Evolutionary conservation across 2,888 invertebrate genomes (phyloP).

Genomic region (Dysmachus trigonus): DNA sequence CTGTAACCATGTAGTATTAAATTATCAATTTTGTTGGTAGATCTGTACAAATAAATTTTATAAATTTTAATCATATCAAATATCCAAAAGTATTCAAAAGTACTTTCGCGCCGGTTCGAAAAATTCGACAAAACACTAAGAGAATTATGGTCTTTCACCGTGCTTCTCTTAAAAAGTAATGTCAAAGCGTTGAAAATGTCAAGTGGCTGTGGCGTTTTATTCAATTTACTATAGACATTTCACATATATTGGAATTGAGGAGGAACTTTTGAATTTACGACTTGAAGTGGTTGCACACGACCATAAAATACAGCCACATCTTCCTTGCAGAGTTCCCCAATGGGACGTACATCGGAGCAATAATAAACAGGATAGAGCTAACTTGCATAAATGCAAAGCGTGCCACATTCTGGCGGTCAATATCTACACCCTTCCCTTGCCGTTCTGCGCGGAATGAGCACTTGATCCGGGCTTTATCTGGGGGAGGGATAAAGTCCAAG

Average conservation of each 20-base stretch:
- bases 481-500: background rate
- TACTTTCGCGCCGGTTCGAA: background rate
- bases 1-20: too few relatives aligned
- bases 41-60: too few relatives aligned
- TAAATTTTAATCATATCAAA: too few relatives aligned
- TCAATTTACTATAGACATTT: background rate
- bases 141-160: background rate
- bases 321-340: background rate
- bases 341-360: background rate
- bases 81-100: background rate
- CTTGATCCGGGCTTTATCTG: background rate
- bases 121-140: background rate
- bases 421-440: background rate
- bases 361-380: constrained; percentile 2
- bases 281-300: background rate
- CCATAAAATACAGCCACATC: background rate
- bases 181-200: background rate
- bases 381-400: constrained; percentile 22
- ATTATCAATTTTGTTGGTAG: too few relatives aligned
- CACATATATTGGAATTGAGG: background rate
- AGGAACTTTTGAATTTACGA: background rate
- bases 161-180: background rate
- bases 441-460: background rate
- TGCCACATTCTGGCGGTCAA: background rate
- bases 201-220: background rate